Evolutionary conservation across 1,140 invertebrate species (phyloP).

Genomic region (Micrasema longulum): DNA sequence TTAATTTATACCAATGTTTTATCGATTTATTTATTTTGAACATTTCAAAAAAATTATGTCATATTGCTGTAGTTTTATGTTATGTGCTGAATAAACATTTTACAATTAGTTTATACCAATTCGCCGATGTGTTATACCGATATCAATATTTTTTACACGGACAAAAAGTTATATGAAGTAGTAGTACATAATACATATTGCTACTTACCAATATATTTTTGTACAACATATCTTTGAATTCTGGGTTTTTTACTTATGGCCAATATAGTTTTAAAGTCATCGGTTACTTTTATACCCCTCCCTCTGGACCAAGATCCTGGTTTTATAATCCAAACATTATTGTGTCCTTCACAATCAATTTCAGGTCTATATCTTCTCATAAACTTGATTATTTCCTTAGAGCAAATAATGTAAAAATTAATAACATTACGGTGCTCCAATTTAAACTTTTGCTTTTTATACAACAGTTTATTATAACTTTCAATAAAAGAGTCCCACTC

Average conservation of each 20-base stretch:
- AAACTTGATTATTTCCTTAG: conserved; percentile 70
- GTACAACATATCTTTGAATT: conserved; percentile 84
- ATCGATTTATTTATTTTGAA: too few species aligned
- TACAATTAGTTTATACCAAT: too few species aligned
- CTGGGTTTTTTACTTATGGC: conserved; percentile 66
- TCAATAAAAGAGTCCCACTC: conserved; percentile 82
- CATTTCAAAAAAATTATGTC: too few species aligned
- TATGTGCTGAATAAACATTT: too few species aligned
- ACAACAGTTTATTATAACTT: conserved; percentile 67
- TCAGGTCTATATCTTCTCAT: conserved; percentile 74
- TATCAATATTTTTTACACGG: too few species aligned
- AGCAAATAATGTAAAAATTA: conserved; percentile 67
- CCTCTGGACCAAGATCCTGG: conserved; percentile 88
- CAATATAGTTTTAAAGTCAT: conserved; percentile 74
- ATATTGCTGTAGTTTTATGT: too few species aligned
- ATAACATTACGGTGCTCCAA: conserved; percentile 63
- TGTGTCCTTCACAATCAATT: conserved; percentile 79
- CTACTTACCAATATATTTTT: conserved; percentile 90
- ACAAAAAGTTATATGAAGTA: too few species aligned
- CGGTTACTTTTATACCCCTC: conserved; percentile 79
- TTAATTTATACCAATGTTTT: too few species aligned
- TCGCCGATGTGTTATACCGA: too few species aligned
- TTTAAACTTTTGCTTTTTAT: conserved; percentile 60
- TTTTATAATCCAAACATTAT: conserved; percentile 95
- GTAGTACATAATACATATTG: too few species aligned